phyloP scores from a whole-genome alignment of 2,888 invertebrate species.

The Hemaris fuciformis region DNA sequence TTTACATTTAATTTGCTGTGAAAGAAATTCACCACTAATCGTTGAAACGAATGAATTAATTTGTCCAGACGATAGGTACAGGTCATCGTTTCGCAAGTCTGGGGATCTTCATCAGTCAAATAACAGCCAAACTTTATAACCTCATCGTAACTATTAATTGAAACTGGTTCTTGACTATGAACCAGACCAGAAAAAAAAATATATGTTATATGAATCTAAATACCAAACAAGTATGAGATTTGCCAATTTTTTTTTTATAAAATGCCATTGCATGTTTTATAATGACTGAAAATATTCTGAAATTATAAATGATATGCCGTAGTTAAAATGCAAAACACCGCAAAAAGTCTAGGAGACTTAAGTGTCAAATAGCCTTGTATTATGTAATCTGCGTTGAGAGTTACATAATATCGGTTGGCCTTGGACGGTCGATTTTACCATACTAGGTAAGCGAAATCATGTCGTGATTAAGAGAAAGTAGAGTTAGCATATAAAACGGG shows the following conservation, averaged over 20 bases:
- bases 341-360: neutral
- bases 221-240: too few species aligned
- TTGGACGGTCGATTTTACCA: slow-evolving; percentile 21
- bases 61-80: neutral
- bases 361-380: slow-evolving; percentile 25
- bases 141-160: too few species aligned
- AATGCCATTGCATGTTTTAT: too few species aligned
- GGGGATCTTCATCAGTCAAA: neutral
- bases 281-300: too few species aligned
- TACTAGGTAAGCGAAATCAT: slow-evolving; percentile 3
- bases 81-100: neutral
- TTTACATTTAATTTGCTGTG: too few species aligned
- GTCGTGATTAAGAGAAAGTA: neutral
- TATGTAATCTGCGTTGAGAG: slow-evolving; percentile 28
- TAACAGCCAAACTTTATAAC: neutral
- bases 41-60: neutral
- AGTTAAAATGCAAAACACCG: neutral
- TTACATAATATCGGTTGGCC: slow-evolving; percentile 32
- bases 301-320: neutral
- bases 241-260: too few species aligned
- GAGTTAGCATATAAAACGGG: neutral
- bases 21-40: too few species aligned
- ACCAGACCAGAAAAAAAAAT: too few species aligned
- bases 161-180: too few species aligned
- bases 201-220: too few species aligned